A percentile compares a stretch with the other conserved stretches of the same genome.
Evolutionary conservation across 2,113 vertebrate genomes (phyloP).

Genomic region (Pseudonaja textilis): DNA sequence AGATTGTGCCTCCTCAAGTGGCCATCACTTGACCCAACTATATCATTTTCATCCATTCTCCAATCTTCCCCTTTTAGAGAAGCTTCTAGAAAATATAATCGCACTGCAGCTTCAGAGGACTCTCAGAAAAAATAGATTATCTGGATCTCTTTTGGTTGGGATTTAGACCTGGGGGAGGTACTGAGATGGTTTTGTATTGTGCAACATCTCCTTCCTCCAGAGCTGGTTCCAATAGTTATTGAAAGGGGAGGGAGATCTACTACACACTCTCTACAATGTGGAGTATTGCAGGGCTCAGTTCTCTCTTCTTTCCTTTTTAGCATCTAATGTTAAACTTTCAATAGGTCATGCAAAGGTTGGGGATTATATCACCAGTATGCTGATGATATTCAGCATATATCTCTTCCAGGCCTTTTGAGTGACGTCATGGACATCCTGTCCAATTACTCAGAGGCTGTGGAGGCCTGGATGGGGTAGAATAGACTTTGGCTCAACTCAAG

Average conservation of each 20-base stretch:
- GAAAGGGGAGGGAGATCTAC: not conserved
- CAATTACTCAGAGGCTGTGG: not conserved
- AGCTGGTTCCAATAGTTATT: not conserved
- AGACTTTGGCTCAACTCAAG: not conserved
- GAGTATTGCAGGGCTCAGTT: not conserved
- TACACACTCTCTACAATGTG: not conserved
- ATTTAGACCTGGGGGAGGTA: not conserved
- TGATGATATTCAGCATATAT: not conserved
- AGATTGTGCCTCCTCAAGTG: not conserved
- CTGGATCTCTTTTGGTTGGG: not conserved
- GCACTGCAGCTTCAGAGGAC: not conserved
- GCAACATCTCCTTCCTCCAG: not conserved
- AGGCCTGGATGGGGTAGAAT: not conserved
- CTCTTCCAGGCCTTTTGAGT: not conserved
- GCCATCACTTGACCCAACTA: not conserved
- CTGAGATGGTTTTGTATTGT: not conserved
- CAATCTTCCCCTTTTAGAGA: not conserved
- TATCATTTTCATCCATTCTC: not conserved
- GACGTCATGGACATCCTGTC: not conserved
- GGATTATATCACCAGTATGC: not conserved
- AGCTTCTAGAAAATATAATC: not conserved
- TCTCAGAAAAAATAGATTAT: not conserved
- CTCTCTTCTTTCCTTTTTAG: not conserved
- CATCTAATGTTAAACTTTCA: not conserved
- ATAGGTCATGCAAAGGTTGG: not conserved